A percentile compares a stretch with the other conserved stretches of the same genome.
phyloP scores from a whole-genome alignment of 2,797 vertebrate genomes.

The Rhabdomys pumilio region DNA sequence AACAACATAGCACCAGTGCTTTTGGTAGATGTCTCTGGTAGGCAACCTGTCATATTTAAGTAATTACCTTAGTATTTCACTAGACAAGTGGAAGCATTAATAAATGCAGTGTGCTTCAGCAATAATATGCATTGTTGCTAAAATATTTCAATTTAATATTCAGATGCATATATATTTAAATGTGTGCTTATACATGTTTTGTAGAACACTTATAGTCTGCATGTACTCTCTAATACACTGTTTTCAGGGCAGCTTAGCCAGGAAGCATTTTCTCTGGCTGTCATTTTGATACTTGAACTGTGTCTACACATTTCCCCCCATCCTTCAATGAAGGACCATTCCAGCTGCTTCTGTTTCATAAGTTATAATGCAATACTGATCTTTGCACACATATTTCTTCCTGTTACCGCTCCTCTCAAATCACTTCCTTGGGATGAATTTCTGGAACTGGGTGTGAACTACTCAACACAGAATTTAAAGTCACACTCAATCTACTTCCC shows the following conservation, averaged over 20 bases:
- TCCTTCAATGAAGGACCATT: not conserved
- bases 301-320: not conserved
- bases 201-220: not conserved
- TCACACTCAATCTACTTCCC: not conserved
- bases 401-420: not conserved
- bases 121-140: not conserved
- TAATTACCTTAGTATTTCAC: slow-evolving; percentile 16
- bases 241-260: slow-evolving; percentile 24
- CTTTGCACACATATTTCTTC: not conserved
- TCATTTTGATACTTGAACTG: slow-evolving; percentile 41
- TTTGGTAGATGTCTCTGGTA: not conserved
- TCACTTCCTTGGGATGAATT: not conserved
- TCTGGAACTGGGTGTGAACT: not conserved
- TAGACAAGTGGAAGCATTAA: not conserved
- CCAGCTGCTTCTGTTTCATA: slow-evolving; percentile 42
- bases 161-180: not conserved
- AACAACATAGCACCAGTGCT: not conserved
- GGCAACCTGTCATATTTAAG: not conserved
- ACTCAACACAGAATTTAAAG: slow-evolving; percentile 13
- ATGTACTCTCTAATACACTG: not conserved
- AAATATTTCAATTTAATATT: not conserved
- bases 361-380: not conserved
- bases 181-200: not conserved
- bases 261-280: slow-evolving; percentile 5
- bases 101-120: not conserved